Conservation (phyloP, 2,888 invertebrate species). For the Ditylenchus weischeri region DNA sequence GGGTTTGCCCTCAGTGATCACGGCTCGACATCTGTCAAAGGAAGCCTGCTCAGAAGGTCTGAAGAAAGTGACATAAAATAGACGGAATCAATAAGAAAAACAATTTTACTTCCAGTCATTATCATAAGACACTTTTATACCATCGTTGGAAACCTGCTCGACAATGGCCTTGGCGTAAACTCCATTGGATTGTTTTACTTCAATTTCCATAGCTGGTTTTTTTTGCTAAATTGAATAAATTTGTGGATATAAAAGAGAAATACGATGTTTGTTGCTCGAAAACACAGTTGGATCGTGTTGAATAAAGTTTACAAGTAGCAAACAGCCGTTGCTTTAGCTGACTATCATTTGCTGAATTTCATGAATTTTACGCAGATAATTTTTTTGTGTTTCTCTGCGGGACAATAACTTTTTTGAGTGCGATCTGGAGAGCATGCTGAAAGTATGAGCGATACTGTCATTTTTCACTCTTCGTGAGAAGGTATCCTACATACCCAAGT, state of each 20-base stretch:
- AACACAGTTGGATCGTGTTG: background rate
- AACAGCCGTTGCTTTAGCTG: slow-evolving; percentile 2
- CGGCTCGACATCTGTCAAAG: slow-evolving; percentile 29
- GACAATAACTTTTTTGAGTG: too few relatives aligned
- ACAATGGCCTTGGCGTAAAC: slow-evolving; percentile 35
- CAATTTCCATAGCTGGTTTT: slow-evolving; percentile 33
- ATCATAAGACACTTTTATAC: slow-evolving; percentile 32
- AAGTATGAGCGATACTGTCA: too few relatives aligned
- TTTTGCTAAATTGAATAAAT: background rate
- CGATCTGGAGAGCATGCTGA: too few relatives aligned
- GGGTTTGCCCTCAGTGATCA: slow-evolving; percentile 10
- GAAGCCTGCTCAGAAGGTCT: slow-evolving; percentile 23
- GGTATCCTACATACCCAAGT: too few relatives aligned
- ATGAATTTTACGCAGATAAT: slow-evolving; percentile 6
- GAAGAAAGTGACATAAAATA: too few relatives aligned
- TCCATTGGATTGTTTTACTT: slow-evolving; percentile 36
- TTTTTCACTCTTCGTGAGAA: too few relatives aligned
- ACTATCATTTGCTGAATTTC: background rate
- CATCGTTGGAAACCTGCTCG: slow-evolving; percentile 19
- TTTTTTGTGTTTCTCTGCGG: background rate
- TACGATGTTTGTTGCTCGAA: background rate
- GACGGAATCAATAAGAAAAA: too few relatives aligned
- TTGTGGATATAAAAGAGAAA: background rate
- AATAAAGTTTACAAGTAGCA: too few relatives aligned
- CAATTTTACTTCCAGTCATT: slow-evolving; percentile 8